Evolutionary conservation across 2,797 vertebrate species (phyloP).

Genomic region (Spinibarbus caldwelli): DNA sequence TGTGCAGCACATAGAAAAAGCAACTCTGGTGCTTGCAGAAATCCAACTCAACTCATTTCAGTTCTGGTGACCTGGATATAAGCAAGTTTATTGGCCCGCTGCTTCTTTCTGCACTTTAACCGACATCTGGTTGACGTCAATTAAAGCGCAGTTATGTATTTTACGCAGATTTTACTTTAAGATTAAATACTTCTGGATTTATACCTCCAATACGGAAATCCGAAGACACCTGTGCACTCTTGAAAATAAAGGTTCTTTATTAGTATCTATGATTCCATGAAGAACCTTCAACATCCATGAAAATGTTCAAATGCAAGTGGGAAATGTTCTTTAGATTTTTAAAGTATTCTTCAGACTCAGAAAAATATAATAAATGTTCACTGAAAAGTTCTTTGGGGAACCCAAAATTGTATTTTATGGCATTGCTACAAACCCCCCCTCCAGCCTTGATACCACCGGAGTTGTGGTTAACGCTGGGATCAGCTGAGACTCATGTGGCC

Average conservation of each 20-base stretch:
- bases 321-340: background rate
- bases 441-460: slow-evolving; percentile 12
- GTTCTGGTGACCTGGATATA: slow-evolving; percentile 56
- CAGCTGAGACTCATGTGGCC: slow-evolving; percentile 83
- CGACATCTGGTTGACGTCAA: slow-evolving; percentile 58
- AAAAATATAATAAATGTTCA: background rate
- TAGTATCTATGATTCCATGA: background rate
- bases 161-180: slow-evolving; percentile 18
- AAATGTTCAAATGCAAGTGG: background rate
- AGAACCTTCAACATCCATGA: background rate
- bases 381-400: background rate
- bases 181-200: slow-evolving; percentile 17
- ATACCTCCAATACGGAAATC: background rate
- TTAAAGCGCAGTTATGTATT: slow-evolving; percentile 24
- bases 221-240: background rate
- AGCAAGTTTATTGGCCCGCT: slow-evolving; percentile 57
- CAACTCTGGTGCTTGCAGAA: slow-evolving; percentile 37
- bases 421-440: background rate
- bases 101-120: slow-evolving; percentile 53
- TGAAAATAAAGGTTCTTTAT: background rate
- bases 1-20: slow-evolving; percentile 39
- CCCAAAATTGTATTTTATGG: background rate
- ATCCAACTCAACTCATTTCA: slow-evolving; percentile 45
- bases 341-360: background rate
- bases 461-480: slow-evolving; percentile 63